Evolutionary conservation across 2,113 vertebrate genomes (phyloP).

Genomic region (Gymnocephalus cernua): DNA sequence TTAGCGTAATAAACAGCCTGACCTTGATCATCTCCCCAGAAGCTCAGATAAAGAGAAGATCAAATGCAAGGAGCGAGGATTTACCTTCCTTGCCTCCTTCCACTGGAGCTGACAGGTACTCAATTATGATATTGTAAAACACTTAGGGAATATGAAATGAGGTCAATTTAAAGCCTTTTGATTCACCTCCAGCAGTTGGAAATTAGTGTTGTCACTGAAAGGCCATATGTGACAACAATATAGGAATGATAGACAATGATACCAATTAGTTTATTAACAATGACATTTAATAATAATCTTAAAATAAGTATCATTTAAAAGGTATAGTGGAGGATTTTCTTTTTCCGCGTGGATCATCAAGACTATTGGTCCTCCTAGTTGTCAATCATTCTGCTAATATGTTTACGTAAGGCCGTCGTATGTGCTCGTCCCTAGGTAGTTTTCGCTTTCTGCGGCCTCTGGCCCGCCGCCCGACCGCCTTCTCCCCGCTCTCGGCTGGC

Average conservation of each 20-base stretch:
- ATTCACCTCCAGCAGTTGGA: constrained; percentile 9
- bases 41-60: constrained; percentile 55
- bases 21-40: constrained; percentile 64
- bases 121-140: constrained; percentile 57
- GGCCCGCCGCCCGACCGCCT: too few species aligned
- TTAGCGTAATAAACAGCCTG: constrained; percentile 46
- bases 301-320: not conserved
- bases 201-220: constrained; percentile 4
- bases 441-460: too few species aligned
- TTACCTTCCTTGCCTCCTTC: constrained; percentile 28
- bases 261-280: too few species aligned
- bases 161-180: constrained; percentile 20
- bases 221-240: not conserved
- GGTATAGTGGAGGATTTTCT: too few species aligned
- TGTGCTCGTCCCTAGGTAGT: too few species aligned
- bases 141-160: constrained; percentile 46
- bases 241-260: not conserved
- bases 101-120: constrained; percentile 50
- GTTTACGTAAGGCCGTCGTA: too few species aligned
- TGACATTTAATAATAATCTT: not conserved
- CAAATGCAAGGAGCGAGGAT: constrained; percentile 44
- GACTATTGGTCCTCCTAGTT: too few species aligned
- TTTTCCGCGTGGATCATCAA: too few species aligned
- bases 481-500: too few species aligned
- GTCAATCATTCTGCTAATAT: too few species aligned